Base-by-base conservation (phyloP, 2,888 invertebrate genomes). In the Myopa tessellatipennis region DNA sequence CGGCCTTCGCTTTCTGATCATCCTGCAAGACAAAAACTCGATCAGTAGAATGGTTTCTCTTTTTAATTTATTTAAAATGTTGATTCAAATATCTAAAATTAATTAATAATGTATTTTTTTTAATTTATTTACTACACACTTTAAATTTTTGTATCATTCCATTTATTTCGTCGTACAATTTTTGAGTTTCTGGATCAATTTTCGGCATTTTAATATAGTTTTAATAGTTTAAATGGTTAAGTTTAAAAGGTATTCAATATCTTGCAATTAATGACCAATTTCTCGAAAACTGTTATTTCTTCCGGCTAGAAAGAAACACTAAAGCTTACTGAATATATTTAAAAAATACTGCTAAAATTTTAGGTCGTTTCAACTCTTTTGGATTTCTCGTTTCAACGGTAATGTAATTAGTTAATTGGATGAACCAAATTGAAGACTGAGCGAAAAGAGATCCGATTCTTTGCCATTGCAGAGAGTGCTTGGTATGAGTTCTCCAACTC, bases 151-250 rank as follows among this genome's bases (percentile, higher is more conserved):
- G 92, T 85, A 95, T 94, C 81, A 96, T 90, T 79, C 94, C 94
- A 79, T 94, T 95, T 26, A 97, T 90, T 89, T 97, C 96, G 85
- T 95, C 93, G 86, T 94, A 93, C 40, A 97, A 91, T 76, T 93
- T 93, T 38, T 93, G 91, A 2, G 93, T 92, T 90, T 96, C 96
- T 0, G 96, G 93, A 89, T 96, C 96, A 83, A 94, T 94, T 89
- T 96, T 96, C 10, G 93, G 93, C 95, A 95, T 95, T 86, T 82
- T 86, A 87, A 18, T 26, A 45, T 76, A 26, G 63, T 8, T 63
- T 34, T n/a, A n/a, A n/a, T n/a, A n/a, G n/a, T n/a, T n/a, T 14
- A 40, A 4, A 52, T 60, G 76, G 18, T 40, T 14, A 68, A 73
- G 73, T 80, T 80, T 71, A 74, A 79, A 81, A 74, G 73, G 77